Base-by-base conservation (phyloP, 2,888 invertebrate species). In the Chrysodeixis includens region DNA sequence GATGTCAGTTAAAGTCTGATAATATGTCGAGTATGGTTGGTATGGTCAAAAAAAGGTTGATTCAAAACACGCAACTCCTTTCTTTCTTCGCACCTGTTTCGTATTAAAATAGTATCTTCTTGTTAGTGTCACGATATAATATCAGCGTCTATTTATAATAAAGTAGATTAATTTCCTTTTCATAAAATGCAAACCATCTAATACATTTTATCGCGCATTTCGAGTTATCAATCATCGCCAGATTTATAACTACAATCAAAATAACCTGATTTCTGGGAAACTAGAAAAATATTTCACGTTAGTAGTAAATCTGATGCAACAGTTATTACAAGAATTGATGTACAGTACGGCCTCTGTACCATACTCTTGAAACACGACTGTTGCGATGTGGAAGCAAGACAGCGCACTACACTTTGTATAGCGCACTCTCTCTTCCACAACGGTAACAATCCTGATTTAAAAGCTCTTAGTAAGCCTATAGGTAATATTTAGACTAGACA, bases 281-380 rank as follows among this genome's bases (percentile, higher is more conserved):
- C 20, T 10, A 49, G 46, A 49, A 18, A 49, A 49, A 20, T 49
- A 49, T 49, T 20, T 49, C 20, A 49, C 20, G 46, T 46, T 18
- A 18, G 46, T 18, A 18, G 46, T 49, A 49, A 49, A 49, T 49
- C 18, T 20, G 40, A 6, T 40, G 20, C 46, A 20, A 49, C 20
- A 49, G 46, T 49, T 49, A 49, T 18, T 18, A 18, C 46, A 16
- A 18, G 20, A 20, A 20, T 20, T 18, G 18, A 49, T 49, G 18
- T 18, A 40, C 35, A 35, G 14, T 26, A 26, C 26, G 2, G 26
- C 6, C 3, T 6, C 26, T 26, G 26, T 26, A 26, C 26, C 6
- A 6, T 26, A 4, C 26, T 2, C 26, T 26, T 26, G 26, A 4
- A 26, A 26, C n/a, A n/a, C n/a, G n/a, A n/a, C 26, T 26, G 2